Conservation (phyloP, 2,113 vertebrate genomes). For the Pangasianodon hypophthalmus region DNA sequence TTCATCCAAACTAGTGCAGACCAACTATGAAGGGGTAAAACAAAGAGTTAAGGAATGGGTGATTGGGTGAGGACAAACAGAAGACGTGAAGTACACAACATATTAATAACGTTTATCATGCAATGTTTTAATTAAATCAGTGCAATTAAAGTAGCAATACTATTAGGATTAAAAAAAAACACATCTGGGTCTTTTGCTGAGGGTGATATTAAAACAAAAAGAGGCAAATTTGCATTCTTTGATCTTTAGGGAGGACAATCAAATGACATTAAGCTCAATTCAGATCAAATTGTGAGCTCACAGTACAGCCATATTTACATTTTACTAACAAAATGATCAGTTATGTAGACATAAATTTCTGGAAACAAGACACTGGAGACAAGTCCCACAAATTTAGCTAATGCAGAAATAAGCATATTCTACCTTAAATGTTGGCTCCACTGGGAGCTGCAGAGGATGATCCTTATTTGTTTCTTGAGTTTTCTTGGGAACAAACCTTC, state of each 20-base stretch:
- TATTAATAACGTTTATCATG: no score
- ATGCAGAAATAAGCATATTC: neutral
- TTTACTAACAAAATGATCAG: neutral
- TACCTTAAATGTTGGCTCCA: conserved; percentile 90
- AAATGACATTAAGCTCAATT: neutral
- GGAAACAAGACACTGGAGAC: neutral
- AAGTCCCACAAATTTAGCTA: neutral
- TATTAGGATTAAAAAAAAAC: neutral
- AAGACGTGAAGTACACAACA: neutral
- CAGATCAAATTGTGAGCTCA: neutral
- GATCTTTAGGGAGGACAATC: neutral
- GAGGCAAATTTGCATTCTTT: neutral
- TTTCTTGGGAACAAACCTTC: conserved; percentile 81
- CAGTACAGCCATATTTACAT: neutral
- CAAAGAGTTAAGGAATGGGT: neutral
- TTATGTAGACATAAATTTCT: neutral
- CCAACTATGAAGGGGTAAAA: conserved; percentile 79
- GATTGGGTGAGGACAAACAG: neutral
- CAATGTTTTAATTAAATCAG: neutral
- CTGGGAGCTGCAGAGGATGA: conserved; percentile 70
- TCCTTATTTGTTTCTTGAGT: conserved; percentile 79
- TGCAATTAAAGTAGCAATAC: neutral
- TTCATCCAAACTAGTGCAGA: conserved; percentile 95
- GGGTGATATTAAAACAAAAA: neutral
- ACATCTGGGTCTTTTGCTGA: neutral